Percentiles rank a stretch among this genome's conserved stretches.
phyloP scores from a whole-genome alignment of 2,113 vertebrate species.

The Microtus pennsylvanicus region DNA sequence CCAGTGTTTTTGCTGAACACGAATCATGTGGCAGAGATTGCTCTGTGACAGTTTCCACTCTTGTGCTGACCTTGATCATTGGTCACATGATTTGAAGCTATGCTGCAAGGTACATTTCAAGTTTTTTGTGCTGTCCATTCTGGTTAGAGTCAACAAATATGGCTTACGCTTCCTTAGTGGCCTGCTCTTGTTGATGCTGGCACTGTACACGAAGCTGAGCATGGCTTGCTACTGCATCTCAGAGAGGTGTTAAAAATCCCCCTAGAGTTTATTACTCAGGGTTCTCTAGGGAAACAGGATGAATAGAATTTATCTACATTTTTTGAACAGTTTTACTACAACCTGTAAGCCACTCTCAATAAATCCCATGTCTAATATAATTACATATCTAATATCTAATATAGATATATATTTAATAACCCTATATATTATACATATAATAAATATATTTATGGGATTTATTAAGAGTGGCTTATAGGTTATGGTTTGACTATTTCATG shows the following conservation, averaged over 20 bases:
- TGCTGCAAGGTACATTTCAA: background rate
- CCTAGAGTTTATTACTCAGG: background rate
- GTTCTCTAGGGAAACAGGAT: background rate
- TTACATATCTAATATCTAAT: no score
- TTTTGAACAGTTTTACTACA: background rate
- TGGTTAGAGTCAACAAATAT: background rate
- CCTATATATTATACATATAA: background rate
- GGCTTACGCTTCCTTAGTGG: rapidly evolving
- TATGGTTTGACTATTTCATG: background rate
- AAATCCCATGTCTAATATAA: no score
- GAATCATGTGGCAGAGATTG: background rate
- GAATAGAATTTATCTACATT: background rate
- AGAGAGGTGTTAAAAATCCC: background rate
- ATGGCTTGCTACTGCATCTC: no score
- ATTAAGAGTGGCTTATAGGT: background rate
- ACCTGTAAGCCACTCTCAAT: background rate
- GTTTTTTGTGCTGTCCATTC: background rate
- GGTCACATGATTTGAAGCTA: background rate
- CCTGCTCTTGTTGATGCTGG: background rate
- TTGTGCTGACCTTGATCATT: background rate
- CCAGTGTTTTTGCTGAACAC: background rate
- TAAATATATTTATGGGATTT: background rate
- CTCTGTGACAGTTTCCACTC: background rate
- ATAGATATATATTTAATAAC: no score
- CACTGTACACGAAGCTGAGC: background rate